Evolutionary conservation across 2,888 invertebrate species (phyloP).

Genomic region (Cosmia pyralina): DNA sequence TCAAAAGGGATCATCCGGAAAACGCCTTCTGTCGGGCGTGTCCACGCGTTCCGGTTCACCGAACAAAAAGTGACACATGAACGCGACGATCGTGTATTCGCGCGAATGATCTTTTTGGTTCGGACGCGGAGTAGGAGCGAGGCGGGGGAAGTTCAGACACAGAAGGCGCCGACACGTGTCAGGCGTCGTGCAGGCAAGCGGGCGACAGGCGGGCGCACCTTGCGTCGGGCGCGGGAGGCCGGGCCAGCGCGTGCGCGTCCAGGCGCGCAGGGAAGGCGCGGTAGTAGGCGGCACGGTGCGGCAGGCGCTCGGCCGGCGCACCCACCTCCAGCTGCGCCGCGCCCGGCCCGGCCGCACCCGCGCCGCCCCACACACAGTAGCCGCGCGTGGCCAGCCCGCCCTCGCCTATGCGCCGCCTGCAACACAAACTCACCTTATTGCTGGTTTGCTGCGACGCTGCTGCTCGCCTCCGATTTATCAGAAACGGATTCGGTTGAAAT

Average conservation of each 20-base stretch:
- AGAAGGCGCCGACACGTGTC: slow-evolving; percentile 1
- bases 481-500: background rate
- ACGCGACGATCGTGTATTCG: background rate
- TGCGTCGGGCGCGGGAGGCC: slow-evolving; percentile 82
- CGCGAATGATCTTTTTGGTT: background rate
- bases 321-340: slow-evolving; percentile 94
- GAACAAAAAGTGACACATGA: background rate
- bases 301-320: slow-evolving; percentile 94
- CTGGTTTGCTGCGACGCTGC: slow-evolving; percentile 13
- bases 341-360: slow-evolving; percentile 83
- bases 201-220: slow-evolving; percentile 78
- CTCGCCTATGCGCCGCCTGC: slow-evolving; percentile 86
- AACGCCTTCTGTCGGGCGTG: background rate
- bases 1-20: background rate
- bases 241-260: slow-evolving; percentile 90
- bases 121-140: slow-evolving; percentile 7
- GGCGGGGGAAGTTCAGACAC: slow-evolving; percentile 4
- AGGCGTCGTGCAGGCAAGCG: slow-evolving; percentile 35
- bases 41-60: background rate
- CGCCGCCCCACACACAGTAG: slow-evolving; percentile 86
- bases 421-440: slow-evolving; percentile 66
- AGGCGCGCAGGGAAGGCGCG: slow-evolving; percentile 97
- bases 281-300: slow-evolving; percentile 93
- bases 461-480: background rate
- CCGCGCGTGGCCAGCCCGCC: slow-evolving; percentile 83